A percentile compares a stretch with the other conserved stretches of the same genome.
Evolutionary conservation across 2,888 invertebrate genomes (phyloP).

Genomic region (Heliconius cydno): DNA sequence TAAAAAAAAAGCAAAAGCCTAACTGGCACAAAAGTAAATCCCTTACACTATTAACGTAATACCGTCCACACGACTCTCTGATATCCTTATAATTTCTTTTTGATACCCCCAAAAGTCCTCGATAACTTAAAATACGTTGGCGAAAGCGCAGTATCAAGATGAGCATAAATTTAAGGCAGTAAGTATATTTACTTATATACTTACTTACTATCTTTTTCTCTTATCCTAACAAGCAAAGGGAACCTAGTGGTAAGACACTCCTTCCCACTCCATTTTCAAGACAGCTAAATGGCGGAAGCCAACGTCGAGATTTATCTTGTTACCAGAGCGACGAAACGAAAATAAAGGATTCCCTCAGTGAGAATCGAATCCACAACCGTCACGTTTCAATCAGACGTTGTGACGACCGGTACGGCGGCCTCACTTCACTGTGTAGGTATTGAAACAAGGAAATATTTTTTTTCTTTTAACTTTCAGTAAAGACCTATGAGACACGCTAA

Average conservation of each 20-base stretch:
- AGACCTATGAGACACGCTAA: slow-evolving; percentile 70
- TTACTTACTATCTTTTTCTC: background rate
- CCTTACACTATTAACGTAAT: slow-evolving; percentile 38
- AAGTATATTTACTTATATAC: background rate
- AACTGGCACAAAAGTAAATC: slow-evolving; percentile 27
- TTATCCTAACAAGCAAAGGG: background rate
- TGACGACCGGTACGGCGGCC: no score
- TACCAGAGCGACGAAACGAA: no score
- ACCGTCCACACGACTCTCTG: slow-evolving; percentile 39
- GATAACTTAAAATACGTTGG: slow-evolving; percentile 79
- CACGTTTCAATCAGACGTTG: no score
- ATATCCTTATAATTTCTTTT: slow-evolving; percentile 75
- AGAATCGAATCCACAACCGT: background rate
- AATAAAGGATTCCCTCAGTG: background rate
- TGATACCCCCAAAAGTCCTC: slow-evolving; percentile 73
- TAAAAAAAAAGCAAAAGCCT: slow-evolving; percentile 25
- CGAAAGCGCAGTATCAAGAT: slow-evolving; percentile 67
- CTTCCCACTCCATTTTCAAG: no score
- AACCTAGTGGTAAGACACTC: no score
- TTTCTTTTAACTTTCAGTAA: slow-evolving; percentile 83
- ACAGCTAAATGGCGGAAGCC: no score
- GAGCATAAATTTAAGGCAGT: slow-evolving; percentile 72
- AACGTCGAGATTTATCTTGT: no score
- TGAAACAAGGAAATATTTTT: slow-evolving; percentile 77
- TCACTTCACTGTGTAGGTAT: slow-evolving; percentile 62